Conservation (phyloP, 1,140 invertebrate species). For the Drosophila sproati region DNA sequence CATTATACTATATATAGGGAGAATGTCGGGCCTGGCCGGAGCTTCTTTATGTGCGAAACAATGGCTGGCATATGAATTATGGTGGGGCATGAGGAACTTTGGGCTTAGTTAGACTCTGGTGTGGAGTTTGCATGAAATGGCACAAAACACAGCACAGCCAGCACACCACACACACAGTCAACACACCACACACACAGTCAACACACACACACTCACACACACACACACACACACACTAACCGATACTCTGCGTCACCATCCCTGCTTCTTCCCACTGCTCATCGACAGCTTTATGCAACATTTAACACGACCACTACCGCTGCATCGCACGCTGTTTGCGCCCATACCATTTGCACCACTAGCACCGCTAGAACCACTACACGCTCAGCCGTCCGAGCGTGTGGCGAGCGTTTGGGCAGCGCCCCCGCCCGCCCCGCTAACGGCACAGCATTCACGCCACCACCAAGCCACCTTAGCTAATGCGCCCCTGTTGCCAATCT, state of each 20-base stretch:
- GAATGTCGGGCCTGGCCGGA: constrained; percentile 26
- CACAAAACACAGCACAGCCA: constrained; percentile 35
- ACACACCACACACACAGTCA: constrained; percentile 8
- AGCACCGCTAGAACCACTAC: constrained; percentile 68
- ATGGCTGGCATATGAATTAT: constrained; percentile 74
- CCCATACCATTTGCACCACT: constrained; percentile 63
- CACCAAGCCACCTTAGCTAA: constrained; percentile 39
- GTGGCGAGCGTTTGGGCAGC: constrained; percentile 65
- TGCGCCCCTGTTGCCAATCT: constrained; percentile 66
- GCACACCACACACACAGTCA: constrained; percentile 17
- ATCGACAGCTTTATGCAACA: constrained; percentile 74
- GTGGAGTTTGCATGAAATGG: constrained; percentile 62
- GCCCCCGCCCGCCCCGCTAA: constrained; percentile 51
- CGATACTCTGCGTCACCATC: constrained; percentile 33
- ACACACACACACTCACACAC: constrained; percentile 41
- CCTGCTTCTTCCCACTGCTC: not conserved
- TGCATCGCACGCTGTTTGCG: constrained; percentile 69
- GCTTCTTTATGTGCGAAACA: constrained; percentile 73
- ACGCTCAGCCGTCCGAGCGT: constrained; percentile 68
- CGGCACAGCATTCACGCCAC: constrained; percentile 44
- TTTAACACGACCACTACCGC: constrained; percentile 75
- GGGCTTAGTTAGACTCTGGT: constrained; percentile 43
- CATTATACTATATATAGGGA: not conserved
- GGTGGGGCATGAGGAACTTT: constrained; percentile 40
- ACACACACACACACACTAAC: constrained; percentile 55